Evolutionary conservation across 2,888 invertebrate genomes (phyloP), one percentile per base, ranked within the genome.

Genomic region (Cheilosia soror): DNA sequence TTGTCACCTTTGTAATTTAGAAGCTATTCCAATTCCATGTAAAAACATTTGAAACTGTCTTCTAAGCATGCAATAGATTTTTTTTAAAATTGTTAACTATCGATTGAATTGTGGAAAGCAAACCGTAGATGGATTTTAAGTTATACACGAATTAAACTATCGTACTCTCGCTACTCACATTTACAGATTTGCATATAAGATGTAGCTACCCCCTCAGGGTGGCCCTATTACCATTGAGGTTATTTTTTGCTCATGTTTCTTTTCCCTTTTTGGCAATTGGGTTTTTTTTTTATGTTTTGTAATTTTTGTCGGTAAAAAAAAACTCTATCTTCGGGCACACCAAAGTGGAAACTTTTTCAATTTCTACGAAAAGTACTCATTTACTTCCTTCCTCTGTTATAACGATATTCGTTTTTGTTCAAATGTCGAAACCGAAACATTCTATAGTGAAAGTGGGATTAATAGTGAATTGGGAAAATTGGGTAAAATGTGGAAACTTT

Each of bases 291-390:
- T 25, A 11, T 11, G 27, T 51, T 13, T 4, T 7, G 11, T 4
- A 9, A 25, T 49, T 25, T 49, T 11, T 25, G 25, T 27, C 11
- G 49, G 40, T 31, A 63, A 69, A 73, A 71, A n/a, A 53, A 49
- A 68, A 73, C n/a, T 49, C 72, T 63, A 78, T 78, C 66, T 72
- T 65, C 68, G 62, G 68, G 13, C 53, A 60, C 33, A 62, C 58
- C 69, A 75, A 69, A 84, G 73, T 40, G 51, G 51, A 84, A 84
- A 84, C 75, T 84, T 84, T 84, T 84, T 84, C 83, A 84, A 84
- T 84, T 79, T 79, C 79, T 75, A 58, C 69, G 53, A 69, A 75
- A 84, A 84, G 79, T 78, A 83, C 78, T 83, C 69, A 69, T 40
- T 73, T 63, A 84, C 51, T 75, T 84, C 63, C 58, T 75, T 79